These are phyloP conservation scores for Microcebus jonahi DNA, from an alignment of 2,113 vertebrate genomes.

Conservation along the genomic window DNA sequence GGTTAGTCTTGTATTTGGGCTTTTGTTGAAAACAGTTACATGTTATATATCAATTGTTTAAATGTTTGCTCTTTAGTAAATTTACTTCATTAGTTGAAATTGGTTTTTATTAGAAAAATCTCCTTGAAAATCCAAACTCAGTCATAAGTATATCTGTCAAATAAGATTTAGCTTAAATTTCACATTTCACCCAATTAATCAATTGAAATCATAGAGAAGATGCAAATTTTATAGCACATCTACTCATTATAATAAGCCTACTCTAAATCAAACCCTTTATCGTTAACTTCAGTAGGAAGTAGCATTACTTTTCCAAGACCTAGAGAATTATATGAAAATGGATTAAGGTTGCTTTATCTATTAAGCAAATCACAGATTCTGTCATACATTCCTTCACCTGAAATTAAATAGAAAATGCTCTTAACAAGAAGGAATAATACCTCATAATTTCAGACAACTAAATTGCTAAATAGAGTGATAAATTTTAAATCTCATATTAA, in stretches of 20 bases:
- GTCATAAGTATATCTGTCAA: not conserved
- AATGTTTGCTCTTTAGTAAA: conserved; percentile 49
- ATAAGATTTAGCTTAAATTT: not conserved
- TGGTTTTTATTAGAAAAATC: conserved; percentile 47
- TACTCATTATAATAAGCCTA: not conserved
- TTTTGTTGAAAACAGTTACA: conserved; percentile 24
- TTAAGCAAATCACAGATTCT: conserved; percentile 44
- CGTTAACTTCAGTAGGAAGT: not conserved
- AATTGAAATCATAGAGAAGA: not conserved
- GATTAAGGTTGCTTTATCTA: not conserved
- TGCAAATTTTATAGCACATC: not conserved
- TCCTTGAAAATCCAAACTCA: not conserved
- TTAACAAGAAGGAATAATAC: conserved; percentile 51
- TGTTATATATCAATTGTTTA: not conserved
- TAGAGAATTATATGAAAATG: conserved; percentile 39
- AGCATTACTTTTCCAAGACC: not conserved
- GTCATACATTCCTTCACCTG: conserved; percentile 50
- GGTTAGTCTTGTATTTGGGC: not conserved
- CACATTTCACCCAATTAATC: conserved; percentile 39
- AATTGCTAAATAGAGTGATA: conserved; percentile 30
- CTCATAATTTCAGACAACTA: not conserved
- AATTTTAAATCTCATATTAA: conserved; percentile 59
- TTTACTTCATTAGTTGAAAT: conserved; percentile 32
- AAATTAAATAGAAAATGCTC: not conserved
- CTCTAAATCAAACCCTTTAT: not conserved